These are phyloP conservation scores for Siderastrea siderea DNA, from an alignment of 92 coral and sea anemone species.

Conservation along the genomic window DNA sequence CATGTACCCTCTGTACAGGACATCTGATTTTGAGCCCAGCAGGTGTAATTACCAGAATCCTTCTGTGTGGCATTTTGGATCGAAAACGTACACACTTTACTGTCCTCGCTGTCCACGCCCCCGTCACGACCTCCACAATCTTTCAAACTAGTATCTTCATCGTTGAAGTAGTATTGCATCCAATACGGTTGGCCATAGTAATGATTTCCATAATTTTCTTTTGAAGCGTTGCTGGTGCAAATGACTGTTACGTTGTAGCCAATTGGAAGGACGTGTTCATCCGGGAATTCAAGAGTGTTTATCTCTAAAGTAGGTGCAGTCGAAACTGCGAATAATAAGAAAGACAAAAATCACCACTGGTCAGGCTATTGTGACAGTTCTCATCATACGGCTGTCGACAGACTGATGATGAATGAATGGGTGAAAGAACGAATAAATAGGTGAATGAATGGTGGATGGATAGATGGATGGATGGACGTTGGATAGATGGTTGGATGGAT, in stretches of 20 bases:
- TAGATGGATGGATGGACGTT: no score
- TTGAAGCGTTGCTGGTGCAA: slow-evolving; percentile 34
- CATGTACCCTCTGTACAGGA: neutral
- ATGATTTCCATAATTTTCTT: no score
- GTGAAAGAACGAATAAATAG: no score
- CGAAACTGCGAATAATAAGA: neutral
- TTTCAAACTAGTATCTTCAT: neutral
- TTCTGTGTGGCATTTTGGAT: slow-evolving; percentile 29
- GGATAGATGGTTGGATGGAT: no score
- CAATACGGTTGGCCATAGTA: slow-evolving; percentile 4
- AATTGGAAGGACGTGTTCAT: slow-evolving; percentile 8
- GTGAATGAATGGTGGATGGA: no score
- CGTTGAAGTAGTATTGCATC: slow-evolving; percentile 18
- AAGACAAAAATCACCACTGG: neutral
- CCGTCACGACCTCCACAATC: slow-evolving; percentile 16
- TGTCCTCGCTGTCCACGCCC: neutral
- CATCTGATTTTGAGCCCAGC: slow-evolving; percentile 8
- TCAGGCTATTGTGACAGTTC: no score
- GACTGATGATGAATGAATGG: no score
- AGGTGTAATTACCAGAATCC: slow-evolving; percentile 41
- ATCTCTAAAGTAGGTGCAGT: neutral
- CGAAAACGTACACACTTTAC: slow-evolving; percentile 17
- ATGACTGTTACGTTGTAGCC: slow-evolving; percentile 54
- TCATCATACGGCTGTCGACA: no score
- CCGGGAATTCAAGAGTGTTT: slow-evolving; percentile 27